These are phyloP conservation scores for Pteria penguin DNA, from an alignment of 2,888 invertebrate genomes.

Conservation along the genomic window DNA sequence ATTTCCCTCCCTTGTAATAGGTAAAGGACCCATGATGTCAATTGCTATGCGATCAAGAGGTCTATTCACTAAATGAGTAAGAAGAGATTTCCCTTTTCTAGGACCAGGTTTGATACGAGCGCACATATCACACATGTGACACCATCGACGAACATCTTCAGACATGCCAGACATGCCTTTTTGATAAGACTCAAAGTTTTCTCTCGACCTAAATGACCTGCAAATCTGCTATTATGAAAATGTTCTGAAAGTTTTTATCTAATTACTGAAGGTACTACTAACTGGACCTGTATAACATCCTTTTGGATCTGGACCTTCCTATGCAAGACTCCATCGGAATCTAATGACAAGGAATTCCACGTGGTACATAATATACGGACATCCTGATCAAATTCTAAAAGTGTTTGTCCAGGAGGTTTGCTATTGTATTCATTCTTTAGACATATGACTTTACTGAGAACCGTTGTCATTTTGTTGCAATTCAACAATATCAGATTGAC, in stretches of 20 bases:
- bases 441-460: neutral
- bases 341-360: too few species aligned
- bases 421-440: neutral
- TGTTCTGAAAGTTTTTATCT: neutral
- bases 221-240: constrained; percentile 10
- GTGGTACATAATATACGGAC: too few species aligned
- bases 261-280: neutral
- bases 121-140: constrained; percentile 18
- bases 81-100: constrained; percentile 29
- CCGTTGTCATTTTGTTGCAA: constrained; percentile 4
- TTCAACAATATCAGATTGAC: neutral
- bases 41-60: constrained; percentile 23
- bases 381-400: too few species aligned
- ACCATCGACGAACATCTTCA: constrained; percentile 14
- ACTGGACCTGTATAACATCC: neutral
- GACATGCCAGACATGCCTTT: constrained; percentile 37
- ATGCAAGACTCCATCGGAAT: too few species aligned
- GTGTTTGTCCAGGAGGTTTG: too few species aligned
- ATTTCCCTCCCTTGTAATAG: constrained; percentile 29
- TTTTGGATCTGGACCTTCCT: too few species aligned
- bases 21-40: constrained; percentile 24
- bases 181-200: constrained; percentile 20
- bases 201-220: constrained; percentile 36
- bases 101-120: constrained; percentile 21
- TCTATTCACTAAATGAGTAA: constrained; percentile 29